Conservation (phyloP, 2,888 invertebrate genomes). For the Ectemnius continuus region DNA sequence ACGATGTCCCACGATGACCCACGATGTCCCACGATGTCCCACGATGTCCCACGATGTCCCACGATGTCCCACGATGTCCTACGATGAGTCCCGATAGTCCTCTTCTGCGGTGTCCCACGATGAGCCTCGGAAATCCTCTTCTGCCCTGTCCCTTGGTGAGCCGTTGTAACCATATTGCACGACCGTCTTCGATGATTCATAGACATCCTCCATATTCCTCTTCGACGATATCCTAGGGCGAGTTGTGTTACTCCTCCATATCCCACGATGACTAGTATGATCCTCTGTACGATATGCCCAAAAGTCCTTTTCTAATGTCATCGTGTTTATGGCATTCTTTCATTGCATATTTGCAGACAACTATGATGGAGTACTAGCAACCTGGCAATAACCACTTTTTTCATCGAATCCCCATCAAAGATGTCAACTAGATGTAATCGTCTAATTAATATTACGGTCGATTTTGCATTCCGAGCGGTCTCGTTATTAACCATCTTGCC, state of each 20-base stretch:
- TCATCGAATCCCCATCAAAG: too few species aligned
- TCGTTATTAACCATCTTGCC: too few species aligned
- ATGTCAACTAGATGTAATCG: too few species aligned
- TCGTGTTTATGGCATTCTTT: too few species aligned
- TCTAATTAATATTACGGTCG: too few species aligned
- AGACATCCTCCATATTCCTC: constrained; percentile 2
- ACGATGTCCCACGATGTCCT: background rate
- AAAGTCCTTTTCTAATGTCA: too few species aligned
- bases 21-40: background rate
- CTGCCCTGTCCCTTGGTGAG: background rate
- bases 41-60: background rate
- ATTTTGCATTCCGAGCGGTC: too few species aligned
- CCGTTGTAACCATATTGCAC: background rate
- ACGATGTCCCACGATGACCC: constrained; percentile 4
- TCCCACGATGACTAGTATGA: background rate
- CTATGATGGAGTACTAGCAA: too few species aligned
- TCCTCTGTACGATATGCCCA: too few species aligned
- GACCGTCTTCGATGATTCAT: constrained; percentile 10
- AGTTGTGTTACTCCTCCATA: background rate
- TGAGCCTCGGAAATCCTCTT: constrained; percentile 13
- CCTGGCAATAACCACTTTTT: too few species aligned
- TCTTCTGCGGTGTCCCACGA: background rate
- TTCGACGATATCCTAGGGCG: constrained; percentile 29
- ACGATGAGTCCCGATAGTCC: background rate
- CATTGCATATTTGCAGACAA: too few species aligned